Conservation (phyloP, 2,888 invertebrate genomes). For the Acrocera orbiculus region DNA sequence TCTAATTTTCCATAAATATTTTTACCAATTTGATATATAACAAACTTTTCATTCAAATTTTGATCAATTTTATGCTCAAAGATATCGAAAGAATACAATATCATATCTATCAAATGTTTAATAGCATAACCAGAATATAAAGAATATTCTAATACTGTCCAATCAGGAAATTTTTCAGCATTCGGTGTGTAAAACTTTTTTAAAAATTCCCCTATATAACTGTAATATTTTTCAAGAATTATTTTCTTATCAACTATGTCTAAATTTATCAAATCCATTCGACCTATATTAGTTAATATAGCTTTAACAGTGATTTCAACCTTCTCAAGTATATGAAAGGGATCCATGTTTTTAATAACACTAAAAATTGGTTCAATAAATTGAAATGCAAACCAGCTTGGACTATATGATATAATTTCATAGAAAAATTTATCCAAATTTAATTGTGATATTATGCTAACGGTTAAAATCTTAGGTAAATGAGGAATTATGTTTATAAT, state of each 20-base stretch:
- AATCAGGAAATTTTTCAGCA: slow-evolving; percentile 17
- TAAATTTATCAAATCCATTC: slow-evolving; percentile 16
- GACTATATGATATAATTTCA: slow-evolving; percentile 19
- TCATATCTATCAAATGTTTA: slow-evolving; percentile 18
- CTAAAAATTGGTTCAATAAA: slow-evolving; percentile 19
- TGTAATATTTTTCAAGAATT: slow-evolving; percentile 18
- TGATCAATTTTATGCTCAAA: slow-evolving; percentile 15
- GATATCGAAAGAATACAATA: slow-evolving; percentile 17
- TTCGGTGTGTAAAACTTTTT: slow-evolving; percentile 22
- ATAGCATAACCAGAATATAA: slow-evolving; percentile 20
- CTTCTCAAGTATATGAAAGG: slow-evolving; percentile 18
- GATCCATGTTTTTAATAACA: slow-evolving; percentile 18
- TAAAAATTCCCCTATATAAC: slow-evolving; percentile 19
- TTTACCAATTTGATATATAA: slow-evolving; percentile 16
- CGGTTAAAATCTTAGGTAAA: slow-evolving; percentile 19
- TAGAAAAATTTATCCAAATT: slow-evolving; percentile 19
- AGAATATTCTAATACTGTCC: slow-evolving; percentile 16
- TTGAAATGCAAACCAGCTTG: slow-evolving; percentile 22
- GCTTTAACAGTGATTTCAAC: slow-evolving; percentile 17
- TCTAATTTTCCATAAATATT: slow-evolving; percentile 11
- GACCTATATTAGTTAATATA: slow-evolving; percentile 17
- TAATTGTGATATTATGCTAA: slow-evolving; percentile 19
- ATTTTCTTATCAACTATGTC: slow-evolving; percentile 19
- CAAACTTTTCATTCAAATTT: slow-evolving; percentile 10
- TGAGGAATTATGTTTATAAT: slow-evolving; percentile 19